Base-by-base conservation (phyloP, 1,140 invertebrate species). In the Samia ricini region DNA sequence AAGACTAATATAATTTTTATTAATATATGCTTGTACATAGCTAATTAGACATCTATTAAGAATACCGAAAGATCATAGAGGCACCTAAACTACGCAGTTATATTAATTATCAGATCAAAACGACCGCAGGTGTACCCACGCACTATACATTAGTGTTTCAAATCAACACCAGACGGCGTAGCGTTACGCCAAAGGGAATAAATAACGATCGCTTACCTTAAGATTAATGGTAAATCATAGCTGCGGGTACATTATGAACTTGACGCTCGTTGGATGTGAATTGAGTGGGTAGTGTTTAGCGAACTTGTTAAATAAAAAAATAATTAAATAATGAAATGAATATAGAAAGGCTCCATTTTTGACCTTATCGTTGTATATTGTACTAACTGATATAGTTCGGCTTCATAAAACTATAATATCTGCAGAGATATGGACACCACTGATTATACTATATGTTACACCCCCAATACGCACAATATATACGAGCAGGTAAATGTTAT, bases 201-300 rank as follows among this genome's bases (percentile, higher is more conserved):
- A 42, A 42, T 42, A 42, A 42, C 15, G 33, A 42, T 42, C 33
- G 33, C 15, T 42, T 50, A 52, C 57, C 59, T 21, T 33, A 63
- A 63, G 68, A 69, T 69, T 69, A 65, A 69, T 69, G 63, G 63
- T 55, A 59, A 65, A 65, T 69, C 63, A 61, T 51, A 8, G 50
- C n/a, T n/a, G n/a, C 18, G 21, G 7, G 51, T 52, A 29, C 26
- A 18, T 36, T 36, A 21, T 19, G 15, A 21, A 51, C 19, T 15
- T 42, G 33, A 42, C 33, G 12, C 33, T 15, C 12, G n/a, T 42
- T 15, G 8, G 33, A 42, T 42, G 4, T 12, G 33, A 42, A 15
- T 15, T 15, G 33, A 10, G 7, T 15, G 15, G 4, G 33, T 42
- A 12, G 4, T 15, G 33, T 42, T 42, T 15, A 42, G 33, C 33